Conservation (phyloP, 2,113 vertebrate genomes). For the Hucho hucho region DNA sequence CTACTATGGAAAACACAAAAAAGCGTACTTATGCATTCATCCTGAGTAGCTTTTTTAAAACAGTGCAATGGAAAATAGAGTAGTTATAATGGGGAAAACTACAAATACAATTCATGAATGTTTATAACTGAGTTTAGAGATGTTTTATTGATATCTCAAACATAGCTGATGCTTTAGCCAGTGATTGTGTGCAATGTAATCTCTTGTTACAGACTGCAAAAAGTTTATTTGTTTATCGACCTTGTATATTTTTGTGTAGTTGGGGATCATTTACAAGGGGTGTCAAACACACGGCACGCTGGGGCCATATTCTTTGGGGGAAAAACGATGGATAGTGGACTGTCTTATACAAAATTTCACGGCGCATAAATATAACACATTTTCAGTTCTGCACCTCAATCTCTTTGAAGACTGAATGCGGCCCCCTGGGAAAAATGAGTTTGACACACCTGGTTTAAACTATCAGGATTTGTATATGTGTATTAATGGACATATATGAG, state of each 20-base stretch:
- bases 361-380: too few relatives aligned
- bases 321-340: too few relatives aligned
- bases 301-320: too few relatives aligned
- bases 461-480: background rate
- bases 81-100: background rate
- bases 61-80: background rate
- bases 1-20: constrained; percentile 72
- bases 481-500: background rate
- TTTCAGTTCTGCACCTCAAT: too few relatives aligned
- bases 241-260: background rate
- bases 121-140: background rate
- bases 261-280: background rate
- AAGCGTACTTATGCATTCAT: constrained; percentile 71
- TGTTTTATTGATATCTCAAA: background rate
- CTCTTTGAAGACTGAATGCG: too few relatives aligned
- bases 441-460: background rate
- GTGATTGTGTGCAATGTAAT: background rate
- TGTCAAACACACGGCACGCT: too few relatives aligned
- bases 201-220: background rate
- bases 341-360: too few relatives aligned
- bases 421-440: too few relatives aligned
- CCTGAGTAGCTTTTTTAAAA: constrained; percentile 57
- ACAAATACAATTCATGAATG: constrained; percentile 24
- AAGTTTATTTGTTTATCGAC: background rate
- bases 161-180: background rate